Evolutionary conservation across 2,888 invertebrate species (phyloP), one percentile per base, ranked within the genome.

Genomic region (Oasisia sp.): DNA sequence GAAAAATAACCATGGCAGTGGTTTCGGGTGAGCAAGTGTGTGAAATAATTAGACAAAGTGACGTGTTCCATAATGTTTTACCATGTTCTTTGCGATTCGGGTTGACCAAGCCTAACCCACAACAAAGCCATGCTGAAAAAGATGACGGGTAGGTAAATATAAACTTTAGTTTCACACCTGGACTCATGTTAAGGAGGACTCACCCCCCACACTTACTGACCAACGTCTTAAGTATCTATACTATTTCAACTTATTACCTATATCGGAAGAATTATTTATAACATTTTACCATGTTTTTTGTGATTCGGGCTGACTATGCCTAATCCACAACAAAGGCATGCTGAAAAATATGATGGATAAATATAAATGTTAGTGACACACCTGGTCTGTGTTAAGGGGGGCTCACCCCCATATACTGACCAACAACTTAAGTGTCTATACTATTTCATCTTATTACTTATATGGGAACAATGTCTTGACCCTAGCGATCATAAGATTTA

Each of bases 91-190:
- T 93, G 90, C 91, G 74, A 19, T 19, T 58, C 45, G 91, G 74
- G 89, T 32, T 89, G 32, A 44, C 91, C 93, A 91, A 92, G 91
- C 93, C 93, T 32, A 92, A 74, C 50, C 93, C 93, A 91, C 93
- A 93, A 91, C 93, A 93, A 89, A 93, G 91, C 58, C 92, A 91
- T 56, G 92, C 93, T 93, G 93, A 89, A 92, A 92, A 74, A 74
- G 74, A 74, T 27, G n/a, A 74, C 38, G 38, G 38, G 38, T 74
- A n/a, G 27, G n/a, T 27, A n/a, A 74, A 74, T 74, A 74, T 27
- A 74, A n/a, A 74, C 5, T 74, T 74, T 74, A 7, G 74, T 19
- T 74, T 74, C 74, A 19, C 74, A 5, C 74, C 14, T 14, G 74
- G 74, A 7, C 27, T 74, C 19, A 14, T 74, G 74, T 74, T 91